Evolutionary conservation across 2,888 invertebrate genomes (phyloP).

Genomic region (Rotaria socialis): DNA sequence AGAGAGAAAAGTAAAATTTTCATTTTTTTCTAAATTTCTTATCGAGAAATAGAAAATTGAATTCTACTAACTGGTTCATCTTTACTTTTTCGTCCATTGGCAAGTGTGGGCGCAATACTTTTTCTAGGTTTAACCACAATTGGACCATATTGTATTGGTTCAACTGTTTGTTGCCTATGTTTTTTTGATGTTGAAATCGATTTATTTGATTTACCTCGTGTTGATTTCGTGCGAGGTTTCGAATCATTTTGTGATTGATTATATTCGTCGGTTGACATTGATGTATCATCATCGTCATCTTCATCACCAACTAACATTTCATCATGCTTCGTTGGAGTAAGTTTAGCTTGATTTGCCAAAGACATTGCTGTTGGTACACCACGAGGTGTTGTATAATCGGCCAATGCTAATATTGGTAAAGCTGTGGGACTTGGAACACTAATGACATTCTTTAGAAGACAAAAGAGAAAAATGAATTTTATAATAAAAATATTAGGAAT

Average conservation of each 20-base stretch:
- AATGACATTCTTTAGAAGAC: neutral
- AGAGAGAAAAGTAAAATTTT: conserved; percentile 42
- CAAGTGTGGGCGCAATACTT: conserved; percentile 43
- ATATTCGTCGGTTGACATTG: conserved; percentile 2
- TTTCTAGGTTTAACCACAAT: conserved; percentile 28
- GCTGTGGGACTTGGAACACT: neutral
- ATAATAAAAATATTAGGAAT: neutral
- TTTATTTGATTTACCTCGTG: conserved; percentile 2
- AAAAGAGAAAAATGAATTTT: neutral
- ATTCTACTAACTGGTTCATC: conserved; percentile 20
- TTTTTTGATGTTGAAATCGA: neutral
- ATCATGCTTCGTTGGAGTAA: neutral
- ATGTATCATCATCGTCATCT: neutral
- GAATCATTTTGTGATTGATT: neutral
- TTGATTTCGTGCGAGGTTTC: neutral
- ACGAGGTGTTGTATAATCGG: neutral
- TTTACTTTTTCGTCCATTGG: conserved; percentile 45
- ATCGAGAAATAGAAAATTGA: no score
- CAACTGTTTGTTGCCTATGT: neutral
- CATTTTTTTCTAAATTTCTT: conserved; percentile 6
- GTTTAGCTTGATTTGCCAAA: neutral
- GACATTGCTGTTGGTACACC: conserved; percentile 1
- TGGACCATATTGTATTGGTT: conserved; percentile 19
- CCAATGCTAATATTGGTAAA: neutral
- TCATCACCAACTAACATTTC: neutral